Conservation (phyloP, 2,797 vertebrate species). For the Microctenopoma stevenorrisi region DNA sequence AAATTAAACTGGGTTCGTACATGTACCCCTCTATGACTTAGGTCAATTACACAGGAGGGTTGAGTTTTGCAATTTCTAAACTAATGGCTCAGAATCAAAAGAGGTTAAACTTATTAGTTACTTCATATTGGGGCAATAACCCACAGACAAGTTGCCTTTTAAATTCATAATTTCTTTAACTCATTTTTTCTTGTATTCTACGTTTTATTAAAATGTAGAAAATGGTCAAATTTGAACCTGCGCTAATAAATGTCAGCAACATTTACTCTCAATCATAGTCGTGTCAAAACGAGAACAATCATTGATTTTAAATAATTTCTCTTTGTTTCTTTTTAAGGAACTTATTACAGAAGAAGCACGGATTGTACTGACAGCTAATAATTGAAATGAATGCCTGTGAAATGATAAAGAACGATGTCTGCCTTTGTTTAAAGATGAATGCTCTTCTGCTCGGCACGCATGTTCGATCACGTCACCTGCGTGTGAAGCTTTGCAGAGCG, state of each 20-base stretch:
- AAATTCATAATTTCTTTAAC: conserved; percentile 6
- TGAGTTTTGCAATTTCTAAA: conserved; percentile 18
- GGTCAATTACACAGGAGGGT: conserved; percentile 38
- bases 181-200: background rate
- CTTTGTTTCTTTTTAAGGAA: background rate
- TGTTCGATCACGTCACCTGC: no score
- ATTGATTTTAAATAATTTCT: background rate
- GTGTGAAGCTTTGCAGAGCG: no score
- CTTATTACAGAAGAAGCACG: background rate
- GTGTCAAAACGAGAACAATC: background rate
- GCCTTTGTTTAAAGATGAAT: no score
- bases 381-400: no score
- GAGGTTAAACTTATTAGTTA: conserved; percentile 27
- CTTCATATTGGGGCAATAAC: conserved; percentile 28
- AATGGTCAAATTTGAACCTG: background rate
- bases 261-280: background rate
- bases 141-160: conserved; percentile 13
- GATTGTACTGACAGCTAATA: no score
- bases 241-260: background rate
- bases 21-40: conserved; percentile 28
- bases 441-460: no score
- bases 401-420: no score
- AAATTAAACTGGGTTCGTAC: conserved; percentile 52
- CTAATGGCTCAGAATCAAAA: conserved; percentile 20
- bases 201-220: background rate